Base-by-base conservation (phyloP, 2,113 vertebrate genomes). In the Dolichotis patagonum region DNA sequence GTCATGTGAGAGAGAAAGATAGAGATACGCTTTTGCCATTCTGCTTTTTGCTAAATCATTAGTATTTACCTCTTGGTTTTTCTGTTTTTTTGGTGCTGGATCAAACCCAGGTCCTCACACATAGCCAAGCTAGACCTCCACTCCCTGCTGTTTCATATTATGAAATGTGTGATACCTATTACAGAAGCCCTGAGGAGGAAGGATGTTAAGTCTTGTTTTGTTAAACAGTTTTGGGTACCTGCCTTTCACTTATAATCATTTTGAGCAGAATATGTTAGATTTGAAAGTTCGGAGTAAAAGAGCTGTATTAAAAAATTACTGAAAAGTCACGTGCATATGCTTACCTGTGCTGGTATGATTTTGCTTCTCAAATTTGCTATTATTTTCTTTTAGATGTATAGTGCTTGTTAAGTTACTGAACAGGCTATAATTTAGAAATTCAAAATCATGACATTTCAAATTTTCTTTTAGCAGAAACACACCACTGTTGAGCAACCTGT, bases 391-490 rank as follows among this genome's bases (percentile, higher is more conserved):
- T 58, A 88, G 85, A 17, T 88, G 88, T 52, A 65, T 52, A 89
- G 20, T 95, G 60, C 94, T 94, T 92, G 24, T 95, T 80, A 88
- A 92, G 80, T 7, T 89, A 12, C 41, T 85, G 32, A 95, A 17
- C 1, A 75, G 41, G 3, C 80, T 58, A 77, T 85, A 81, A 75
- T 82, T 73, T 85, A 46, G 92, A 92, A 84, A 90, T 28, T 96
- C 5, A 43, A 67, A 96, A 73, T 82, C 2, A 12, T 90, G 11
- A 12, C 35, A 9, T 94, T 69, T 97, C 17, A 24, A 60, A 14
- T 71, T 65, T 94, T 80, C 49, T 22, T 96, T 54, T 90, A 99
- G 99, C 98, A 98, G 94, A 99, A 98, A 85, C 98, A 65, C 5
- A 81, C 7, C 0, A 98, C 98, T 82, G 88, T 98, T 94, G 98